Percentiles rank a stretch among this genome's conserved stretches.
phyloP scores from a whole-genome alignment of 2,888 invertebrate genomes.

The Beris chalybata region DNA sequence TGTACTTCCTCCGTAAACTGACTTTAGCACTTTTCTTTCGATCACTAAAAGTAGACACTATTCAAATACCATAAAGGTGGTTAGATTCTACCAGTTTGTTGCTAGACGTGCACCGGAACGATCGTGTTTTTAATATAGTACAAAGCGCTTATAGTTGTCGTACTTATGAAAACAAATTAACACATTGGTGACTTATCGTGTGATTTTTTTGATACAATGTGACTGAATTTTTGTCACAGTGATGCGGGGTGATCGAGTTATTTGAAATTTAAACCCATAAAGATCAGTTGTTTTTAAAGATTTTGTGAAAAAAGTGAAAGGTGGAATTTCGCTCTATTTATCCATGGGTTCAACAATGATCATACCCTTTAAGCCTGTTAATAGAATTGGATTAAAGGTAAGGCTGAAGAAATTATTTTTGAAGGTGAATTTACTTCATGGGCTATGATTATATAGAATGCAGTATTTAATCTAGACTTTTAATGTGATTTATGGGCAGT shows the following conservation, averaged over 20 bases:
- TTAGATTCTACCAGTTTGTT: conserved; percentile 8
- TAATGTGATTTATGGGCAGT: too few species aligned
- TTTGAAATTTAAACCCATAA: not conserved
- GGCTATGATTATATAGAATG: too few species aligned
- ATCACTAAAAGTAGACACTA: too few species aligned
- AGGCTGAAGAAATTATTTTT: not conserved
- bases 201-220: conserved; percentile 2
- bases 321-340: not conserved
- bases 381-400: conserved; percentile 15
- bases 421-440: too few species aligned
- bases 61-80: too few species aligned
- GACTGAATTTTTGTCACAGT: not conserved
- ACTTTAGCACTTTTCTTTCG: too few species aligned
- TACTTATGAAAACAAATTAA: not conserved
- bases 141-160: not conserved
- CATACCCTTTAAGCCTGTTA: conserved; percentile 18
- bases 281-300: not conserved
- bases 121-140: not conserved
- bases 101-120: conserved; percentile 8
- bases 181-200: conserved; percentile 2
- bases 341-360: conserved; percentile 27
- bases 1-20: too few species aligned
- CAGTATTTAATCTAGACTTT: too few species aligned
- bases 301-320: not conserved
- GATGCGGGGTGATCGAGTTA: not conserved